A percentile compares a stretch with the other conserved stretches of the same genome.
phyloP scores from a whole-genome alignment of 2,888 invertebrate species.

The Craniophora ligustri region DNA sequence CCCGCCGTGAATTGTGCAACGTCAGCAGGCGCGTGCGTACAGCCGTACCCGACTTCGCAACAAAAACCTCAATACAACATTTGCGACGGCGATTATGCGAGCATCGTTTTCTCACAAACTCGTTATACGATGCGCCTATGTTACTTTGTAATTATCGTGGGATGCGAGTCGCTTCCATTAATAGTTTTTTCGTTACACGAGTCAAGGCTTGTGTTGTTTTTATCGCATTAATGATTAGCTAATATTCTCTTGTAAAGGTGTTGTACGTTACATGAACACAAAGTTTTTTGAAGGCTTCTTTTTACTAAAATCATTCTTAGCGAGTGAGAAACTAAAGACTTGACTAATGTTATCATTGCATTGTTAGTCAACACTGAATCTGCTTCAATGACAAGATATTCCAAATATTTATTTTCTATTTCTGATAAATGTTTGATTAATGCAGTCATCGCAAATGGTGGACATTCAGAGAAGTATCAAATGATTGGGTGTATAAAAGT shows the following conservation, averaged over 20 bases:
- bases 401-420: neutral
- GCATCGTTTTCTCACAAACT: conserved; percentile 55
- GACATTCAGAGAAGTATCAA: conserved; percentile 1
- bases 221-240: conserved; percentile 51
- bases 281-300: conserved; percentile 8
- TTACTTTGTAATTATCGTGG: conserved; percentile 56
- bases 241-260: conserved; percentile 45
- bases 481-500: no score
- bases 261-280: conserved; percentile 16
- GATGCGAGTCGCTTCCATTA: conserved; percentile 56
- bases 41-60: conserved; percentile 58
- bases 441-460: conserved; percentile 1
- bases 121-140: conserved; percentile 44
- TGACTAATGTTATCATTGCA: conserved; percentile 1
- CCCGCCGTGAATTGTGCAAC: conserved; percentile 82
- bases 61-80: conserved; percentile 64
- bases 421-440: neutral
- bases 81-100: conserved; percentile 55
- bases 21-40: conserved; percentile 82
- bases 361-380: neutral
- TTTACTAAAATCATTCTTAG: neutral
- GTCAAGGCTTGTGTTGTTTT: conserved; percentile 56
- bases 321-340: conserved; percentile 1
- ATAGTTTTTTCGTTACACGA: conserved; percentile 47
- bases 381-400: neutral